Percentiles rank a stretch among this genome's conserved stretches.
These are phyloP conservation scores for Eclectus roratus DNA, from an alignment of 2,113 vertebrate species.

Conservation along the genomic window DNA sequence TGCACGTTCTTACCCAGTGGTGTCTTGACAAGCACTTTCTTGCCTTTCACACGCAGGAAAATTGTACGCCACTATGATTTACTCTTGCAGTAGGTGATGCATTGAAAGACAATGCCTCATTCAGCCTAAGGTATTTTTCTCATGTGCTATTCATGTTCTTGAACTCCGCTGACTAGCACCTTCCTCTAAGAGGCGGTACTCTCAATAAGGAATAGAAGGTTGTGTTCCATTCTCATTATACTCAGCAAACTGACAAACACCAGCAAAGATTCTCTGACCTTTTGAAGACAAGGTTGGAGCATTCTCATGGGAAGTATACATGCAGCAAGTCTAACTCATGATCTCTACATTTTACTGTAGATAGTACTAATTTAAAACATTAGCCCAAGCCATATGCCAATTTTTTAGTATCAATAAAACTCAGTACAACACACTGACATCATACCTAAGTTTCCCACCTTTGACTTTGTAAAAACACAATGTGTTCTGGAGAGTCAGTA, in stretches of 20 bases:
- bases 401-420: not conserved
- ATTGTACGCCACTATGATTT: not conserved
- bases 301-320: not conserved
- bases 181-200: not conserved
- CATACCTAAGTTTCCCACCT: not conserved
- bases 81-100: not conserved
- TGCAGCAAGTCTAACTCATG: not conserved
- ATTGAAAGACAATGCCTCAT: not conserved
- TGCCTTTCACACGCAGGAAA: not conserved
- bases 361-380: not conserved
- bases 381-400: not conserved
- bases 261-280: not conserved
- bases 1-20: not conserved
- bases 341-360: not conserved
- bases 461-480: fast-evolving
- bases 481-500: not conserved
- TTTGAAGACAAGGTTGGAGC: not conserved
- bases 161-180: not conserved
- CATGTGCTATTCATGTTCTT: fast-evolving
- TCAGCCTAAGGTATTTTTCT: not conserved
- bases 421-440: not conserved
- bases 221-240: not conserved
- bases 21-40: not conserved
- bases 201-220: not conserved
- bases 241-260: not conserved